Percentiles rank a stretch among this genome's conserved stretches.
Conservation (phyloP, 2,113 vertebrate species). For the Calidris pugnax region DNA sequence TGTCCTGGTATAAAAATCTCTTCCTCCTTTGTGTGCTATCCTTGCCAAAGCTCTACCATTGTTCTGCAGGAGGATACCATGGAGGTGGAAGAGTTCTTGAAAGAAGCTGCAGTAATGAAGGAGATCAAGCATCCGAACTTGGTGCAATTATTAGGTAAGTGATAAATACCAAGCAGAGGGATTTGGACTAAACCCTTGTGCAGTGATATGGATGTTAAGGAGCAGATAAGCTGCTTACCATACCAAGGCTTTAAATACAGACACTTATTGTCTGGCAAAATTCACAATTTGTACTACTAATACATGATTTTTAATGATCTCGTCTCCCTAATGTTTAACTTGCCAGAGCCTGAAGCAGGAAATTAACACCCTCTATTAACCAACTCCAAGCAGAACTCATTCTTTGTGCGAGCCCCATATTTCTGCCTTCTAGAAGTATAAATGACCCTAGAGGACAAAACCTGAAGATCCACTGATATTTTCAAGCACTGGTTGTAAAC, state of each 20-base stretch:
- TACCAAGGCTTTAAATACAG: conserved; percentile 17
- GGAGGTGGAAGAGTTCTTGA: conserved; percentile 98
- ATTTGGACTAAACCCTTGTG: conserved; percentile 4
- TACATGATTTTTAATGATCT: conserved; percentile 39
- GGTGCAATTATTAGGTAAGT: conserved; percentile 93
- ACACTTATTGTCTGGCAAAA: conserved; percentile 27
- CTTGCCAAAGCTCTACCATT: conserved; percentile 9
- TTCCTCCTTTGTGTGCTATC: background rate
- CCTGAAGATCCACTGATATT: background rate
- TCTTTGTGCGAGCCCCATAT: background rate
- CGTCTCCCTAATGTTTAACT: background rate
- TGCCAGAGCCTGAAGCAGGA: conserved; percentile 22
- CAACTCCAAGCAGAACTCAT: background rate
- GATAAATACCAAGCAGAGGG: conserved; percentile 10
- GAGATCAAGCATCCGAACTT: conserved; percentile 98
- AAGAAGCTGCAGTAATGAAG: conserved; percentile 98
- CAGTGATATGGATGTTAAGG: conserved; percentile 16
- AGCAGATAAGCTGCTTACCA: conserved; percentile 36
- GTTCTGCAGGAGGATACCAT: conserved; percentile 94
- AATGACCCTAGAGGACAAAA: background rate
- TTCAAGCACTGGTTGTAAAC: background rate
- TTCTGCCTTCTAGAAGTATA: background rate
- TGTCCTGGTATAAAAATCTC: background rate
- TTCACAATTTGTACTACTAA: conserved; percentile 21
- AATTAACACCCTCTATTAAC: conserved; percentile 21